phyloP scores from a whole-genome alignment of 2,113 vertebrate genomes.

The Misgurnus anguillicaudatus region DNA sequence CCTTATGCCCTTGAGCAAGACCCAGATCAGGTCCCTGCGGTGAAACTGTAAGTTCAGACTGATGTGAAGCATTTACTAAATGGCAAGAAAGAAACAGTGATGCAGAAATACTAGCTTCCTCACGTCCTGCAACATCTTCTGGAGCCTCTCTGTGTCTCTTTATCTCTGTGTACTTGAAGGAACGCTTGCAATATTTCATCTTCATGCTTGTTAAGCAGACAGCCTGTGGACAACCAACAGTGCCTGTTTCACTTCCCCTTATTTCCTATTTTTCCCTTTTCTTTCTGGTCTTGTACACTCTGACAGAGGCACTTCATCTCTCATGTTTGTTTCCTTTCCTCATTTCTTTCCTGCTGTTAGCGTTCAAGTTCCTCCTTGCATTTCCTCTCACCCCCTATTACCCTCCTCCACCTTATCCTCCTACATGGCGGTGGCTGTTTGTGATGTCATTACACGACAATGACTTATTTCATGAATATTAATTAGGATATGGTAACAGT shows the following conservation, averaged over 20 bases:
- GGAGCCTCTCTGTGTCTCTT: neutral
- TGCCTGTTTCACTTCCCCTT: constrained; percentile 20
- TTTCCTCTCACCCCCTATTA: constrained; percentile 23
- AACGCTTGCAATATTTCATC: neutral
- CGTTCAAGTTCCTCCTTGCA: neutral
- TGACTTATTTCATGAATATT: no score
- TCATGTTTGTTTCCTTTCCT: constrained; percentile 3
- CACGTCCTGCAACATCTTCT: constrained; percentile 16
- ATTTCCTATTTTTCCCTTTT: constrained; percentile 18
- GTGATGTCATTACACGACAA: no score
- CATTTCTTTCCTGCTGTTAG: constrained; percentile 29
- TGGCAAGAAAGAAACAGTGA: neutral
- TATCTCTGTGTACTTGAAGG: constrained; percentile 24
- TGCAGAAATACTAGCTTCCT: neutral
- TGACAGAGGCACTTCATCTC: constrained; percentile 4
- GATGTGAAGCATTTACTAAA: constrained; percentile 36
- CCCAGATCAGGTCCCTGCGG: neutral
- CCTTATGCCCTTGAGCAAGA: constrained; percentile 2
- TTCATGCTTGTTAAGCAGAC: constrained; percentile 28
- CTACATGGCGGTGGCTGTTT: neutral
- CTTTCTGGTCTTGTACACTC: neutral
- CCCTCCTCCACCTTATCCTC: neutral
- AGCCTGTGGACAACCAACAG: constrained; percentile 11
- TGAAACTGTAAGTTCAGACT: constrained; percentile 11
- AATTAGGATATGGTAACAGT: no score